Evolutionary conservation across 2,888 invertebrate species (phyloP), one percentile per base, ranked within the genome.

Genomic region (Choristoneura rosaceana): DNA sequence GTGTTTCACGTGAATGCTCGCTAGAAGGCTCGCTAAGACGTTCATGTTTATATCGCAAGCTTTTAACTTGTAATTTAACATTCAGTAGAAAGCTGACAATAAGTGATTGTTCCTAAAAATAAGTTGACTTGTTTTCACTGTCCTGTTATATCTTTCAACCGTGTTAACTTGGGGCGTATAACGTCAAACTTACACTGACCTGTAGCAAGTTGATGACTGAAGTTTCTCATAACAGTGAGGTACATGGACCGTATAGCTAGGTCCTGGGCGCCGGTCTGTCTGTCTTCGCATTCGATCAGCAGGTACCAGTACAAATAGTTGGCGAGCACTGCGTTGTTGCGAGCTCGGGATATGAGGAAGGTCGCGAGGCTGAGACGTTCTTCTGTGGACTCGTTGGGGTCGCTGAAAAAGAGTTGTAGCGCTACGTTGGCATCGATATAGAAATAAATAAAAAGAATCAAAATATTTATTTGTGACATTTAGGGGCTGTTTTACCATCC

Each of bases 271-370:
- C 93, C 94, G 41, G 95, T 95, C 85, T 97, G 97, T 77, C 97
- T 96, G 89, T 98, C 98, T 90, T 99, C 99, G 87, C 98, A 98
- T 92, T 99, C 99, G 75, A 99, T 98, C 74, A 97, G 95, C 77
- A 99, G 94, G 93, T 98, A 98, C 99, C 99, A 99, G 93, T 98
- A 99, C 80, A 99, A 96, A 90, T 99, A 99, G 94, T 99, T 99
- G 63, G 99, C 99, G 61, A 99, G 93, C 15, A 96, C 97, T 65
- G 97, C 96, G 95, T 99, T 99, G 82, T 96, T 96, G 88, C 98
- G 97, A 0, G 99, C 98, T 70, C 99, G 95, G 66, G 96, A 95
- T 77, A 99, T 98, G 14, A 99, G 95, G 94, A 99, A 99, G 66
- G 97, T 96, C 0, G 98, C 97, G 64, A 99, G 95, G 92, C 98